A percentile compares a stretch with the other conserved stretches of the same genome.
Conservation (phyloP, 2,888 invertebrate genomes). For the Lordiphosa andalusiaca region DNA sequence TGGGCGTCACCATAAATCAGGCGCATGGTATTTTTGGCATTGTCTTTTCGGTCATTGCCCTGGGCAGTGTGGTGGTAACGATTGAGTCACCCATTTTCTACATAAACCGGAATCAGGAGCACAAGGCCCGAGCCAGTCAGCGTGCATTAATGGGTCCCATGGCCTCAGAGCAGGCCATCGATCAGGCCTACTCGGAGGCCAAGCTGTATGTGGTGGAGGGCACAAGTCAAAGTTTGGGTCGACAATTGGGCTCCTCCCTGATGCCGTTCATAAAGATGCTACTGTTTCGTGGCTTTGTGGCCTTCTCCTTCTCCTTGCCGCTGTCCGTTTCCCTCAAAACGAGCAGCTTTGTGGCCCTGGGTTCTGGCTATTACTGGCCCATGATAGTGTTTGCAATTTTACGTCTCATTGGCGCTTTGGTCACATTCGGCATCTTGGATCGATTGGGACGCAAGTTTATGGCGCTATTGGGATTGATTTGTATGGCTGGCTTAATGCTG, state of each 20-base stretch:
- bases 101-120: slow-evolving; percentile 48
- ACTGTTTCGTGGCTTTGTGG: slow-evolving; percentile 62
- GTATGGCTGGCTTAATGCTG: slow-evolving; percentile 56
- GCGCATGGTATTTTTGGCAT: slow-evolving; percentile 68
- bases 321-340: slow-evolving; percentile 39
- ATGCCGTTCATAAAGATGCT: slow-evolving; percentile 62
- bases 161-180: slow-evolving; percentile 13
- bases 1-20: slow-evolving; percentile 36
- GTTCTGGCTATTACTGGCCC: slow-evolving; percentile 42
- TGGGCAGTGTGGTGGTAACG: slow-evolving; percentile 29
- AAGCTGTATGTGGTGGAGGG: slow-evolving; percentile 55
- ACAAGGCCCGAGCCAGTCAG: slow-evolving; percentile 39
- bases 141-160: too few species aligned
- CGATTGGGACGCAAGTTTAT: slow-evolving; percentile 56
- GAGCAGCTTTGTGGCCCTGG: slow-evolving; percentile 13
- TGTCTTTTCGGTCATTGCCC: slow-evolving; percentile 38
- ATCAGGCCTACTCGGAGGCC: slow-evolving; percentile 43
- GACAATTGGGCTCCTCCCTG: slow-evolving; percentile 39
- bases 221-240: slow-evolving; percentile 22
- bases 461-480: slow-evolving; percentile 47
- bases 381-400: slow-evolving; percentile 46
- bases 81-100: slow-evolving; percentile 70
- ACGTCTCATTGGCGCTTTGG: slow-evolving; percentile 54
- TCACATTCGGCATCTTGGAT: slow-evolving; percentile 52
- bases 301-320: slow-evolving; percentile 72